Evolutionary conservation across 2,113 vertebrate species (phyloP).

Genomic region (Hiodon alosoides): DNA sequence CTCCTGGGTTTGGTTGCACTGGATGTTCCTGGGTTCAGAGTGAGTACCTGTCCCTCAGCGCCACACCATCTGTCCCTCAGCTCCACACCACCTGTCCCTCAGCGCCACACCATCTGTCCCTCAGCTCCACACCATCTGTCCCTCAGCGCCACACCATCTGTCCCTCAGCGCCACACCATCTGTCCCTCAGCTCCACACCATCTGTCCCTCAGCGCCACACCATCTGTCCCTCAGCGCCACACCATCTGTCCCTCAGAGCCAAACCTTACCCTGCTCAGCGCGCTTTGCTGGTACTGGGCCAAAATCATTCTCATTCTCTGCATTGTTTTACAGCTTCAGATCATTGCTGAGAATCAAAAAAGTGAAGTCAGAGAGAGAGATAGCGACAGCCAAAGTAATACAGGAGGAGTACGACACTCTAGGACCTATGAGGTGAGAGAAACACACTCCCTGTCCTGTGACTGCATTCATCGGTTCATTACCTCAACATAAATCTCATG

Average conservation of each 20-base stretch:
- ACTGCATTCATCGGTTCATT: neutral
- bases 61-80: neutral
- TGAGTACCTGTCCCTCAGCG: conserved; percentile 58
- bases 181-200: too few species aligned
- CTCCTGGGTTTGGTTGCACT: conserved; percentile 84
- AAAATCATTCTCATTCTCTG: too few species aligned
- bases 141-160: too few species aligned
- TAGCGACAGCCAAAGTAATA: conserved; percentile 66
- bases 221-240: too few species aligned
- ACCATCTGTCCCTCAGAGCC: too few species aligned
- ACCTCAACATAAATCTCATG: neutral
- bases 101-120: too few species aligned
- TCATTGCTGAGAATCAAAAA: conserved; percentile 64
- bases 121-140: too few species aligned
- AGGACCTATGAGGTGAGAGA: conserved; percentile 67
- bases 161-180: too few species aligned
- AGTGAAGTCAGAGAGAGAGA: conserved; percentile 58
- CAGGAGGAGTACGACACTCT: conserved; percentile 70
- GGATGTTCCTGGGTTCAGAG: conserved; percentile 84
- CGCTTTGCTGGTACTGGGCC: too few species aligned
- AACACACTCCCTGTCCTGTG: neutral
- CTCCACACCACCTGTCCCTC: neutral
- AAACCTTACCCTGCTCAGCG: too few species aligned
- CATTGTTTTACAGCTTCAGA: conserved; percentile 59
- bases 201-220: too few species aligned